Percentiles rank a stretch among this genome's conserved stretches.
phyloP scores from a whole-genome alignment of 2,797 vertebrate species.

The Typhlichthys eigenmanni region DNA sequence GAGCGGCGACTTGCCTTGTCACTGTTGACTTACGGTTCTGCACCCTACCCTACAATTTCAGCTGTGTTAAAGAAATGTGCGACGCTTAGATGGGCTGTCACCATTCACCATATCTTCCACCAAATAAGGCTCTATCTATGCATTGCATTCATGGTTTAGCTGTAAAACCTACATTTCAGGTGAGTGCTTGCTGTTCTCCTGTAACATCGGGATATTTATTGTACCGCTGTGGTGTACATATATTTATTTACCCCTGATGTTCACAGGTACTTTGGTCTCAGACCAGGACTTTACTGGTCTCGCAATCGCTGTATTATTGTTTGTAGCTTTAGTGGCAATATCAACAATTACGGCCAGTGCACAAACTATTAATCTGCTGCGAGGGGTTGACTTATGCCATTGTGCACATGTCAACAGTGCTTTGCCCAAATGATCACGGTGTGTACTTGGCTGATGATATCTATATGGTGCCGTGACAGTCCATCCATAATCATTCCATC shows the following conservation, averaged over 20 bases:
- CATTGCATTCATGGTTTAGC: conserved; percentile 25
- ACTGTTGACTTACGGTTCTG: conserved; percentile 67
- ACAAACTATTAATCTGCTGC: conserved; percentile 8
- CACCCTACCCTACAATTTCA: conserved; percentile 58
- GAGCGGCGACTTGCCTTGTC: conserved; percentile 61
- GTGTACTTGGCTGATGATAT: conserved; percentile 20
- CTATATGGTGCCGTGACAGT: conserved; percentile 26
- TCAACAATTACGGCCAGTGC: neutral
- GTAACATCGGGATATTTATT: conserved; percentile 22
- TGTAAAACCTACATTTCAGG: conserved; percentile 38
- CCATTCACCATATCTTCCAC: conserved; percentile 43
- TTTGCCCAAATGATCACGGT: conserved; percentile 6
- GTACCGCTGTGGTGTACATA: conserved; percentile 9
- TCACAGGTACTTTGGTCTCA: neutral
- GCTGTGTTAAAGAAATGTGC: conserved; percentile 61
- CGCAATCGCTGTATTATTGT: neutral
- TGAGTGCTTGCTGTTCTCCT: conserved; percentile 18
- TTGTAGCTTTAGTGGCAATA: neutral
- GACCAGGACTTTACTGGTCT: neutral
- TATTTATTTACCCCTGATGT: neutral
- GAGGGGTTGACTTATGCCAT: neutral
- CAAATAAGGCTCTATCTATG: conserved; percentile 32
- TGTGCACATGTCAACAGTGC: neutral
- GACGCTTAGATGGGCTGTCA: conserved; percentile 48
- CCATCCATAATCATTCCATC: conserved; percentile 36